phyloP scores from a whole-genome alignment of 2,113 vertebrate genomes.

The Burhinus bistriatus region DNA sequence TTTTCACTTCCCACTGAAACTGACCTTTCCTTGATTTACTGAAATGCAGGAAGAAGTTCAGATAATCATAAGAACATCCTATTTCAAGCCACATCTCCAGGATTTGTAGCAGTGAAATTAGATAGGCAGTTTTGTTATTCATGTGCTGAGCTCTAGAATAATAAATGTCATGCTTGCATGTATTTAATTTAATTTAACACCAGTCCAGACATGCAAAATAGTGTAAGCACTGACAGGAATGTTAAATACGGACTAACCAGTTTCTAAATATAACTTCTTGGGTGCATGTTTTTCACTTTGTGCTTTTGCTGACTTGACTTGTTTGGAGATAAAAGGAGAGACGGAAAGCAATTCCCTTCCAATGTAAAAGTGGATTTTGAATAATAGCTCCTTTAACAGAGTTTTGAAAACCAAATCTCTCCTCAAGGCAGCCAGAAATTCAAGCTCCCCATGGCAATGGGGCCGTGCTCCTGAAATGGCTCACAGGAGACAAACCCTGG shows the following conservation, averaged over 20 bases:
- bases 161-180: conserved; percentile 58
- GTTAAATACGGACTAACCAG: conserved; percentile 54
- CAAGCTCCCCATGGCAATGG: background rate
- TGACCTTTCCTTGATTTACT: conserved; percentile 28
- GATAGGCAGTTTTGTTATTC: conserved; percentile 48
- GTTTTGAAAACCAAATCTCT: conserved; percentile 1
- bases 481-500: background rate
- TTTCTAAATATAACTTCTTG: conserved; percentile 65
- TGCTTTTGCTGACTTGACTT: conserved; percentile 66
- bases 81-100: conserved; percentile 7
- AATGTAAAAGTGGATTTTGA: background rate
- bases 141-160: conserved; percentile 39
- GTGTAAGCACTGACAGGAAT: conserved; percentile 63
- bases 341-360: background rate
- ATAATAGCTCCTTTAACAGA: conserved; percentile 28
- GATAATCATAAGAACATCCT: conserved; percentile 14
- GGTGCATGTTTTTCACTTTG: conserved; percentile 41
- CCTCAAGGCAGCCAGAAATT: conserved; percentile 12
- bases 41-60: conserved; percentile 11
- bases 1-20: background rate
- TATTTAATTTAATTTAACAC: conserved; percentile 66
- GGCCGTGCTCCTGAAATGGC: background rate
- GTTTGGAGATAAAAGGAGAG: conserved; percentile 51
- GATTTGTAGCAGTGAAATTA: conserved; percentile 7
- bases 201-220: conserved; percentile 68